These are phyloP conservation scores for Apogon talboti DNA, from an alignment of 2,797 vertebrate genomes.

Conservation along the genomic window DNA sequence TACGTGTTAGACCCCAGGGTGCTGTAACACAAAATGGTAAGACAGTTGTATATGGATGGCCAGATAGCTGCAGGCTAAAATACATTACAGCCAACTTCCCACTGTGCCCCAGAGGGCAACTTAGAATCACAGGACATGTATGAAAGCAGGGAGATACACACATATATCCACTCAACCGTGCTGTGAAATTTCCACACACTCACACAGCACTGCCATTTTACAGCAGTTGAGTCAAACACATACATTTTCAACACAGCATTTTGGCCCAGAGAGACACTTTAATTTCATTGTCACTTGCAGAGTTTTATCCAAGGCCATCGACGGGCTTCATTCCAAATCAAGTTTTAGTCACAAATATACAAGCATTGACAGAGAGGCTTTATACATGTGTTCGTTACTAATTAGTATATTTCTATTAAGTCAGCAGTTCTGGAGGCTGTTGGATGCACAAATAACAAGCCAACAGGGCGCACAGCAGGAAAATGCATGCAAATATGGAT, in stretches of 20 bases:
- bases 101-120: slow-evolving; percentile 28
- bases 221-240: background rate
- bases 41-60: slow-evolving; percentile 55
- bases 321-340: slow-evolving; percentile 3
- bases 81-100: slow-evolving; percentile 49
- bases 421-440: slow-evolving; percentile 13
- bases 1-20: slow-evolving; percentile 43
- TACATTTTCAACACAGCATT: background rate
- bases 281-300: background rate
- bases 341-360: slow-evolving; percentile 1
- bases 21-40: slow-evolving; percentile 41
- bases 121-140: slow-evolving; percentile 9
- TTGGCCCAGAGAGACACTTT: slow-evolving; percentile 12
- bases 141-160: slow-evolving; percentile 6
- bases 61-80: slow-evolving; percentile 60
- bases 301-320: background rate
- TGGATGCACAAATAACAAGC: slow-evolving; percentile 40
- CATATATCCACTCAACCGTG: background rate
- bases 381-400: slow-evolving; percentile 37
- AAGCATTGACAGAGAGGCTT: slow-evolving; percentile 7
- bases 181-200: background rate
- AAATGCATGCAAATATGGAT: background rate
- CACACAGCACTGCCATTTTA: background rate
- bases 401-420: slow-evolving; percentile 24
- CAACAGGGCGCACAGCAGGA: slow-evolving; percentile 6